Percentiles rank a stretch among this genome's conserved stretches.
Evolutionary conservation across 1,140 invertebrate species (phyloP).

Genomic region (Drosophila nannoptera): DNA sequence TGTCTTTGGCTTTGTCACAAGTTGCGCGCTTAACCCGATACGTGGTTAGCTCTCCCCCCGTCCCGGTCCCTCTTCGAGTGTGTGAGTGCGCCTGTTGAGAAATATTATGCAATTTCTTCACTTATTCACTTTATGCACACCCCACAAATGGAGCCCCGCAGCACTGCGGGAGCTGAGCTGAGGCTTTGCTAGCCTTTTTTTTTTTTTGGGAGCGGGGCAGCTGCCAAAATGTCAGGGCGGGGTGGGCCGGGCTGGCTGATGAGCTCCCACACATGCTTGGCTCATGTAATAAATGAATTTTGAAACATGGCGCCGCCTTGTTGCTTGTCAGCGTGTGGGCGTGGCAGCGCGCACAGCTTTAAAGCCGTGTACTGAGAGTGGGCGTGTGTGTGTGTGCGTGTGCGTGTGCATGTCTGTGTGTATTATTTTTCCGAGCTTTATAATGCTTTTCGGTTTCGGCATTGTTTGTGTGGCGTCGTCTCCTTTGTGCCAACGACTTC

Average conservation of each 20-base stretch:
- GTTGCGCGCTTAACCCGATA: slow-evolving; percentile 58
- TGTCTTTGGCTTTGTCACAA: slow-evolving; percentile 4
- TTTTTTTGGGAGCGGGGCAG: background rate
- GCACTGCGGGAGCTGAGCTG: slow-evolving; percentile 32
- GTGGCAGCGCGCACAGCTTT: slow-evolving; percentile 31
- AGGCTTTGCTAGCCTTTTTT: slow-evolving; percentile 43
- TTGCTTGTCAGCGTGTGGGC: slow-evolving; percentile 62
- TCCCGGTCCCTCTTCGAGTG: slow-evolving; percentile 16
- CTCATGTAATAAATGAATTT: slow-evolving; percentile 71
- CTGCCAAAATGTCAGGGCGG: slow-evolving; percentile 6
- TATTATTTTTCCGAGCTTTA: slow-evolving; percentile 23
- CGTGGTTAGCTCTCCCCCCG: slow-evolving; percentile 38
- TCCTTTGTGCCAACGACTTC: slow-evolving; percentile 11
- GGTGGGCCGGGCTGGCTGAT: slow-evolving; percentile 36
- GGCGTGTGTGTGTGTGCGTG: background rate
- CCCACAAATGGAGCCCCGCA: slow-evolving; percentile 40
- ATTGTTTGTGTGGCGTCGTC: slow-evolving; percentile 36
- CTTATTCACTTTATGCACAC: slow-evolving; percentile 53
- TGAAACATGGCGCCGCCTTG: slow-evolving; percentile 54
- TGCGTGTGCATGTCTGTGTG: background rate
- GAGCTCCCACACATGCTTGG: slow-evolving; percentile 33
- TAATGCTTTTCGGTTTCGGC: slow-evolving; percentile 27
- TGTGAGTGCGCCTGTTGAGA: slow-evolving; percentile 40
- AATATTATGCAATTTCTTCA: slow-evolving; percentile 76
- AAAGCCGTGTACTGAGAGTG: background rate